phyloP scores from a whole-genome alignment of 2,113 vertebrate genomes.

The Mandrillus leucophaeus region DNA sequence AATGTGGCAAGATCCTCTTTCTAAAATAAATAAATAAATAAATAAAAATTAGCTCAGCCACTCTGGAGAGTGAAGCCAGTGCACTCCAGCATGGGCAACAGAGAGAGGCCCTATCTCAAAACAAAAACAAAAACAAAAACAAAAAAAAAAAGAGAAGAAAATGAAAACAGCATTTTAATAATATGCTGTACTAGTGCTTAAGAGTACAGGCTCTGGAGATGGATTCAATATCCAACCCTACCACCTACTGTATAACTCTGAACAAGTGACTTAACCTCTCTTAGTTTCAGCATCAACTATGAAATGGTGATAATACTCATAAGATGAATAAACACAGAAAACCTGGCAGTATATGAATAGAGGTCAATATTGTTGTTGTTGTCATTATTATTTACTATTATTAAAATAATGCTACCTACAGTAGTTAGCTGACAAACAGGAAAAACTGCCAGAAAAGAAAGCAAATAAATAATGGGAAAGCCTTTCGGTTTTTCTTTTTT shows the following conservation, averaged over 20 bases:
- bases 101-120: background rate
- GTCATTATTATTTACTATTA: background rate
- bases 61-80: background rate
- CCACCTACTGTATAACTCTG: background rate
- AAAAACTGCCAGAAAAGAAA: background rate
- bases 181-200: background rate
- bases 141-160: no score
- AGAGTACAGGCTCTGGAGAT: background rate
- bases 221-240: background rate
- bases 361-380: background rate
- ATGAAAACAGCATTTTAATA: background rate
- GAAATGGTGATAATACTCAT: background rate
- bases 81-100: background rate
- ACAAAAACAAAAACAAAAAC: background rate
- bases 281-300: background rate
- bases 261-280: background rate
- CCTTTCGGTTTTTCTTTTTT: background rate
- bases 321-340: background rate
- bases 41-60: background rate
- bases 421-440: background rate
- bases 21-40: background rate
- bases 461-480: background rate
- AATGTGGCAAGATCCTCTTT: background rate
- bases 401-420: background rate
- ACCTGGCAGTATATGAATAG: background rate